A percentile compares a stretch with the other conserved stretches of the same genome.
phyloP scores from a whole-genome alignment of 2,888 invertebrate species.

The Agrypnus murinus region DNA sequence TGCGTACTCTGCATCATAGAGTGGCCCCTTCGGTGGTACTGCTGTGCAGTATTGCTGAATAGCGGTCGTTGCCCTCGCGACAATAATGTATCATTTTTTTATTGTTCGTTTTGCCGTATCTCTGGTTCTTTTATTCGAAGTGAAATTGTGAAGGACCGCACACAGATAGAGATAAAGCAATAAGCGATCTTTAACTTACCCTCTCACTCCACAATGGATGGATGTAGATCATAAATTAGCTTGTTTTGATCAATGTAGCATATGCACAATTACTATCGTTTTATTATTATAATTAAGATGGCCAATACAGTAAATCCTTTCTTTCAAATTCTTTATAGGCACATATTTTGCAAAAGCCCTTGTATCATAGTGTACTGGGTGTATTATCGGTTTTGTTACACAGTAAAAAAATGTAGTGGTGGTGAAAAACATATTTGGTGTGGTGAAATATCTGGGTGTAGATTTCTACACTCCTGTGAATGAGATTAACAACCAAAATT shows the following conservation, averaged over 20 bases:
- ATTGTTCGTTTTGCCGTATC: constrained; percentile 28
- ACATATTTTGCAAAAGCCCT: too few relatives aligned
- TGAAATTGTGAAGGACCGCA: constrained; percentile 28
- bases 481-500: too few relatives aligned
- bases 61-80: constrained; percentile 56
- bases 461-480: too few relatives aligned
- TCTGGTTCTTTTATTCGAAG: constrained; percentile 23
- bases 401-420: too few relatives aligned
- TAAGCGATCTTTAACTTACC: constrained; percentile 29
- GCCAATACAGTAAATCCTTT: background rate
- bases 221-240: constrained; percentile 25
- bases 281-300: constrained; percentile 23
- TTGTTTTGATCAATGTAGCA: constrained; percentile 8
- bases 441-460: too few relatives aligned
- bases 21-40: constrained; percentile 52
- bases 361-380: too few relatives aligned
- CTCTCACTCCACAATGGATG: constrained; percentile 17
- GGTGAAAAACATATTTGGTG: too few relatives aligned
- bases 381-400: too few relatives aligned
- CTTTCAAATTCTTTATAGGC: too few relatives aligned
- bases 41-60: constrained; percentile 57
- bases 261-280: constrained; percentile 19
- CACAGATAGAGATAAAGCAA: constrained; percentile 33
- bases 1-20: constrained; percentile 56
- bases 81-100: constrained; percentile 43